These are phyloP conservation scores for Ernsta delagoae DNA, from an alignment of 2,888 invertebrate genomes.

Conservation along the genomic window DNA sequence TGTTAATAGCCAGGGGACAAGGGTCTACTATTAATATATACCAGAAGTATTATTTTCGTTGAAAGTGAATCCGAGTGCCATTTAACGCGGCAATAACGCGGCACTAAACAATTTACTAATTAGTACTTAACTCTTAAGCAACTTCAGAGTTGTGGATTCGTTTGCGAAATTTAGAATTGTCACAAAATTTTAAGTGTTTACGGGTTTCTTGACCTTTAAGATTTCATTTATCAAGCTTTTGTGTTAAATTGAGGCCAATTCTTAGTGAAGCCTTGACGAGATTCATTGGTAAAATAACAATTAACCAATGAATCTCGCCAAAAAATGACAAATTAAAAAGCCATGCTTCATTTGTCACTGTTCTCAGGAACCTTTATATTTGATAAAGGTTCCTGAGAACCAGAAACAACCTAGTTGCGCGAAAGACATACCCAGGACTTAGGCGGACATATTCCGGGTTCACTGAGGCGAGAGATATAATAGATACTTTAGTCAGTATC, in stretches of 20 bases:
- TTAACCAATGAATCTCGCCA: not conserved
- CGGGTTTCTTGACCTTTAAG: not conserved
- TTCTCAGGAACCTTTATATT: no score
- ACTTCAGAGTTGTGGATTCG: slow-evolving; percentile 7
- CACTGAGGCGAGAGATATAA: no score
- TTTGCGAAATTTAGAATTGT: slow-evolving; percentile 7
- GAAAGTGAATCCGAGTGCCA: slow-evolving; percentile 2
- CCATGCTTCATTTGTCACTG: not conserved
- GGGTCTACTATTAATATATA: slow-evolving; percentile 29
- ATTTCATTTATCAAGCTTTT: not conserved
- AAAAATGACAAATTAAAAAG: not conserved
- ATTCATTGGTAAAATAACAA: not conserved
- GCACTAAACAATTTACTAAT: slow-evolving; percentile 8
- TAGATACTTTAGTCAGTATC: no score
- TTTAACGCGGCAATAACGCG: slow-evolving; percentile 13
- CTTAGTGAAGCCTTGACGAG: not conserved
- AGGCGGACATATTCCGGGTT: no score
- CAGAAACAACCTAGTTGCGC: no score
- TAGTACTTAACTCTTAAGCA: not conserved
- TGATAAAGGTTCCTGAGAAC: no score
- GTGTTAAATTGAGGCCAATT: not conserved
- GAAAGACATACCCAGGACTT: no score
- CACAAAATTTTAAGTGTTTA: not conserved
- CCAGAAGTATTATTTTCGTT: slow-evolving; percentile 17
- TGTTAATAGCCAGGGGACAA: slow-evolving; percentile 14